Conservation (phyloP, 2,888 invertebrate species). For the Phyllotreta striolata region DNA sequence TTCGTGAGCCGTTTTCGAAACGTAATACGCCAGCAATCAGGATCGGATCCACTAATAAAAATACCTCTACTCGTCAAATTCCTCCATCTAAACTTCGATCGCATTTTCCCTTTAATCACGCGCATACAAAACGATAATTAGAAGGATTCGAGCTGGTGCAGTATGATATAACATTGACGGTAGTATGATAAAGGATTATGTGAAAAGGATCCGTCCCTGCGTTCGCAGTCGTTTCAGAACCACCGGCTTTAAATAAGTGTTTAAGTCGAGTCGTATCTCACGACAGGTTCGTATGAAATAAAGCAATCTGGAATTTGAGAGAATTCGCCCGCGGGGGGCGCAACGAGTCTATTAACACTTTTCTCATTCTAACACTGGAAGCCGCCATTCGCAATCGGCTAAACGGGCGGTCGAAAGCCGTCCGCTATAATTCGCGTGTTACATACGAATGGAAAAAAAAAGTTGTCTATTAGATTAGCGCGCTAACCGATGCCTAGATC, state of each 20-base stretch:
- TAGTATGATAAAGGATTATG: neutral
- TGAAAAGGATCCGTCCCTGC: conserved; percentile 28
- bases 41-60: conserved; percentile 16
- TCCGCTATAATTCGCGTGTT: conserved; percentile 36
- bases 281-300: conserved; percentile 38
- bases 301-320: conserved; percentile 39
- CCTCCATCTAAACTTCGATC: too few species aligned
- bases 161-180: neutral
- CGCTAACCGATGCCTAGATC: too few species aligned
- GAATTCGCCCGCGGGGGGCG: conserved; percentile 31
- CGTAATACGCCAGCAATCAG: conserved; percentile 20
- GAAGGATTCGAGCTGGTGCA: neutral
- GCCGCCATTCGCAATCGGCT: conserved; percentile 32
- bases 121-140: neutral
- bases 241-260: conserved; percentile 40
- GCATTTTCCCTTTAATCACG: neutral
- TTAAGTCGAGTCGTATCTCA: conserved; percentile 37
- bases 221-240: conserved; percentile 24
- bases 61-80: neutral
- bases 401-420: conserved; percentile 31
- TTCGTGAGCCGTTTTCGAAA: conserved; percentile 49
- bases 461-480: too few species aligned
- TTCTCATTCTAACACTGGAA: conserved; percentile 40
- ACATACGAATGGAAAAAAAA: conserved; percentile 9
- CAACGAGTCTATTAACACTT: conserved; percentile 39